Base-by-base conservation (phyloP, 1,140 invertebrate species). In the Brachionus plicatilis region DNA sequence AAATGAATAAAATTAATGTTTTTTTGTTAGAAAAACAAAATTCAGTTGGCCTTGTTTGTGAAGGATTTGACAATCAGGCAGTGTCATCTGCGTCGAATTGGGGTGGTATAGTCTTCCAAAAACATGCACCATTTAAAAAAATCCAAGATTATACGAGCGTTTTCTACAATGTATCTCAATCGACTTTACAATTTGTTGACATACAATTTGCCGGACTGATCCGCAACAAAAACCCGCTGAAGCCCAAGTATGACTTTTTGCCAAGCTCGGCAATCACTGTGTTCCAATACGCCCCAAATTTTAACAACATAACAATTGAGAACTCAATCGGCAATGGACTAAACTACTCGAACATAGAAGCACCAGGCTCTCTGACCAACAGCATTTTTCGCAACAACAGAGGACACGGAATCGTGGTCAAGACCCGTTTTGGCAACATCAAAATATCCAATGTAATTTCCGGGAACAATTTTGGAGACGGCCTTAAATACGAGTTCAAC, bases 391-490 rank as follows among this genome's bases (percentile, higher is more conserved):
- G 47, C 14, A 56, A 43, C 33, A 84, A 84, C 47, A 45, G 47
- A 43, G 70, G 91, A 84, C 95, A 95, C 92, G 93, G 68, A 94
- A 93, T 97, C 66, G 93, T 92, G 4, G 92, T 94, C 7, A 94
- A 97, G 88, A 94, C 87, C 29, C 88, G 91, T 95, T 72, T 93
- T 86, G 92, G 93, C n/a, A 94, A 96, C 87, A 92, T 99, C 0
- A 96, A 98, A 87, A 92, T 99, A 2, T 97, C 96, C 5, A 92
- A 93, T 85, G 95, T 94, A 85, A 92, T 93, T 86, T 94, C 99
- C 50, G 93, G 92, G 0, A 94, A 95, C 86, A 99, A 99, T 88
- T 92, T 93, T 87, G 97, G 97, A 1, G 93, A 96, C 89, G 97
- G 97, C 33, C 92, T 92, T 8, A 91, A 92, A 45, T 84, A 84